Evolutionary conservation across 2,888 invertebrate genomes (phyloP).

Genomic region (Hirtodrosophila duncani): DNA sequence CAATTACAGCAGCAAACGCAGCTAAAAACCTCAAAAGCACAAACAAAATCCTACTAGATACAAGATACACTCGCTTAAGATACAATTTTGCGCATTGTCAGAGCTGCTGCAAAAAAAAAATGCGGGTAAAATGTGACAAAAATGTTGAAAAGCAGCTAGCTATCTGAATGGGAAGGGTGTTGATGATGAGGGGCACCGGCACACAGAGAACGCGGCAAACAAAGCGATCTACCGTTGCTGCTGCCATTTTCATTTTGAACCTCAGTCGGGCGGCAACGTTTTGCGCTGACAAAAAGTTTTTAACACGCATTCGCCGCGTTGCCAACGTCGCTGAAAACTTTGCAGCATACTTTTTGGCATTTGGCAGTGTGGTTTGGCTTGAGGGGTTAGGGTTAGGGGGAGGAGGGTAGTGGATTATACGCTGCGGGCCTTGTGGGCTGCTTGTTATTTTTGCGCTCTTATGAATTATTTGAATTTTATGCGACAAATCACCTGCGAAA

Average conservation of each 20-base stretch:
- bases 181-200: neutral
- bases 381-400: neutral
- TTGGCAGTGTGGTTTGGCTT: conserved; percentile 35
- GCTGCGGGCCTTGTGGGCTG: conserved; percentile 32
- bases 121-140: conserved; percentile 56
- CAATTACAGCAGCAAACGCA: conserved; percentile 21
- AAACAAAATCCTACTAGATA: conserved; percentile 46
- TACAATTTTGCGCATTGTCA: conserved; percentile 55
- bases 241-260: conserved; percentile 3
- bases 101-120: conserved; percentile 31
- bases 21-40: too few relatives aligned
- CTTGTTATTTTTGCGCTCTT: conserved; percentile 64
- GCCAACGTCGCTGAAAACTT: conserved; percentile 39
- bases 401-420: neutral
- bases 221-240: conserved; percentile 44
- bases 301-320: conserved; percentile 63
- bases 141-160: conserved; percentile 38
- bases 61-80: conserved; percentile 55
- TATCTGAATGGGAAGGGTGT: conserved; percentile 2
- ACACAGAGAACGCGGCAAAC: conserved; percentile 25
- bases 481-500: conserved; percentile 72
- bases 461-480: conserved; percentile 73
- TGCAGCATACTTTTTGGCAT: conserved; percentile 63
- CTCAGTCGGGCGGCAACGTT: conserved; percentile 38
- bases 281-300: conserved; percentile 68